A percentile compares a stretch with the other conserved stretches of the same genome.
Evolutionary conservation across 2,888 invertebrate genomes (phyloP).

Genomic region (Drosophila parthenogenetica): DNA sequence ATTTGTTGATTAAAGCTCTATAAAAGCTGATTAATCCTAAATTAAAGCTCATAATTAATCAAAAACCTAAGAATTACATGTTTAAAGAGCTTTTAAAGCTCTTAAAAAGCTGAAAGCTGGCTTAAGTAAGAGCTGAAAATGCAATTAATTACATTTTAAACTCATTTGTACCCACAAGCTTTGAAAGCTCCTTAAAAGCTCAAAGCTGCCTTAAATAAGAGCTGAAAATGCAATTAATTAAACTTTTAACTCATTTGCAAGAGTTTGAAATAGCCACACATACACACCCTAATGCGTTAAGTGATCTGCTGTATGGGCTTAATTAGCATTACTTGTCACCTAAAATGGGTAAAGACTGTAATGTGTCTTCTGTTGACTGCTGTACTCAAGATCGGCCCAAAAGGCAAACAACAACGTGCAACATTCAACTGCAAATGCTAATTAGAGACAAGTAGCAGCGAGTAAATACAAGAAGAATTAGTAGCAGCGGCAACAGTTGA

Average conservation of each 20-base stretch:
- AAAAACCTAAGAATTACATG: too few relatives aligned
- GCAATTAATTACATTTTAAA: neutral
- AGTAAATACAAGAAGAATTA: conserved; percentile 4
- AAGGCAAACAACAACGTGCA: conserved; percentile 5
- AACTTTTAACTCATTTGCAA: neutral
- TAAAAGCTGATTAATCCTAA: neutral
- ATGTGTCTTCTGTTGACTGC: conserved; percentile 10
- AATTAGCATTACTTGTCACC: conserved; percentile 57
- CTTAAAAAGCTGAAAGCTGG: neutral
- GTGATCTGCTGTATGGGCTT: conserved; percentile 24
- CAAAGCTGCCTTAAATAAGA: neutral
- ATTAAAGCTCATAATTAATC: too few relatives aligned
- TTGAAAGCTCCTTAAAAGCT: neutral
- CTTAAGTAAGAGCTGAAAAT: neutral
- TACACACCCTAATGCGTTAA: conserved; percentile 27
- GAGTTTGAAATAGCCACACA: neutral
- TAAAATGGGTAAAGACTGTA: conserved; percentile 31
- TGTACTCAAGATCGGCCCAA: conserved; percentile 5
- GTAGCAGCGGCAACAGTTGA: too few relatives aligned
- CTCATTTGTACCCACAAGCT: neutral
- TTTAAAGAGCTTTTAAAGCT: too few relatives aligned
- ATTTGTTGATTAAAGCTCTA: neutral
- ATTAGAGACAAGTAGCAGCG: conserved; percentile 33
- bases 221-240: neutral
- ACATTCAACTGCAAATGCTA: conserved; percentile 40